Base-by-base conservation (phyloP, 1,140 invertebrate species). In the Pachypeltis micranthus region DNA sequence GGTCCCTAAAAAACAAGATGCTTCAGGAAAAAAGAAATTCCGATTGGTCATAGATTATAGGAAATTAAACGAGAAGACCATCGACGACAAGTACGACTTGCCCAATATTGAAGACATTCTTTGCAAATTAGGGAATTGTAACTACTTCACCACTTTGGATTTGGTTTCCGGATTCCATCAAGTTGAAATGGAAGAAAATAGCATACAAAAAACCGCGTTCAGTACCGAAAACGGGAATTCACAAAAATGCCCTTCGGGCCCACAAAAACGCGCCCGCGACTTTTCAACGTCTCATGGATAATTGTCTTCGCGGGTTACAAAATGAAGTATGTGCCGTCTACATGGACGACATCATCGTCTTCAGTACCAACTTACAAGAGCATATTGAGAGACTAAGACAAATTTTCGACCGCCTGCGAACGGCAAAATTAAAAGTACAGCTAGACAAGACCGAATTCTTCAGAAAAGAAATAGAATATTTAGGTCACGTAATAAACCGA, bases 111-210 rank as follows among this genome's bases (percentile, higher is more conserved):
- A 75, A 29, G 70, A 74, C 14, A 69, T 68, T 7, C 64, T 79
- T 16, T 3, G n/a, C n/a, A n/a, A n/a, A n/a, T n/a, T n/a, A n/a
- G n/a, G n/a, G n/a, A n/a, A n/a, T n/a, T n/a, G n/a, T 21, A 66
- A 65, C 25, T 72, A 72, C 57, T 80, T 80, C 62, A 73, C 72
- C 2, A 70, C 74, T 0, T 57, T 82, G 1, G 79, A 82, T 71
- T 60, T 79, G 12, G 68, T 69, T 0, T 73, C 70, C 28, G 79
- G 79, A 2, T 81, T 77, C 66, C 74, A 74, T 66, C 79, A 82
- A 65, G 69, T 81, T 2, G 66, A 70, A 2, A 69, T 82, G n/a
- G n/a, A n/a, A n/a, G n/a, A n/a, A n/a, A n/a, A 64, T 25, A 31
- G 62, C 0, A 72, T 67, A 3, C 65, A 71, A 7, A 80, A 79